Percentiles rank a stretch among this genome's conserved stretches.
Conservation (phyloP, 2,113 vertebrate genomes). For the Thinocorus orbignyianus region DNA sequence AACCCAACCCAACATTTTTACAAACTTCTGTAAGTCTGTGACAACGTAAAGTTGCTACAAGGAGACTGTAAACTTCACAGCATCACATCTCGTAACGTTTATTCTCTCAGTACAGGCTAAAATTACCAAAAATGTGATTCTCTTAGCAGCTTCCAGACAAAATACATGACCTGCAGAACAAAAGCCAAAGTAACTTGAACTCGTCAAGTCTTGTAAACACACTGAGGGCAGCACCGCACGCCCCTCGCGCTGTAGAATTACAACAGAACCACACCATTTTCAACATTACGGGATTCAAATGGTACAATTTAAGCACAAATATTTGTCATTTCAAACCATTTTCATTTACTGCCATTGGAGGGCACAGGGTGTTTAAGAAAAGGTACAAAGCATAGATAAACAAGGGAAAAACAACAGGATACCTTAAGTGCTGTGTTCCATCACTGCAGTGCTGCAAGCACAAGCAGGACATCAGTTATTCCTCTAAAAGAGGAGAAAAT, state of each 20-base stretch:
- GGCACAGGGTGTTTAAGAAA: background rate
- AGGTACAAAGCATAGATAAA: background rate
- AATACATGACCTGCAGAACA: background rate
- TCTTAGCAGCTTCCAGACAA: slow-evolving; percentile 46
- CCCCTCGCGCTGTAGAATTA: background rate
- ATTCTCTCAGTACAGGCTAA: background rate
- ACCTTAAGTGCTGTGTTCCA: background rate
- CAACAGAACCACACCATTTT: background rate
- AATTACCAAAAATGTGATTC: background rate
- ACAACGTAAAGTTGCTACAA: background rate
- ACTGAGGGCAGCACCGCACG: background rate
- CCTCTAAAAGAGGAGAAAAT: background rate
- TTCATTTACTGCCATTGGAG: background rate
- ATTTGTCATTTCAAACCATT: background rate
- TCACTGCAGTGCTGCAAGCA: background rate
- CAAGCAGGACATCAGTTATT: background rate
- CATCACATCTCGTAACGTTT: background rate
- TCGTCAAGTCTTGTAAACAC: background rate
- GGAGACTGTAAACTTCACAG: background rate
- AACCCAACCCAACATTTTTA: background rate
- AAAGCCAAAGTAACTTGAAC: background rate
- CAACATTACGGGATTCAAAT: background rate
- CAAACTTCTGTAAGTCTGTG: background rate
- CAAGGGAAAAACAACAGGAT: too few relatives aligned
- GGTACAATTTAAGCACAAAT: background rate